Base-by-base conservation (phyloP, 2,888 invertebrate genomes). In the Synanthedon andrenaeformis region DNA sequence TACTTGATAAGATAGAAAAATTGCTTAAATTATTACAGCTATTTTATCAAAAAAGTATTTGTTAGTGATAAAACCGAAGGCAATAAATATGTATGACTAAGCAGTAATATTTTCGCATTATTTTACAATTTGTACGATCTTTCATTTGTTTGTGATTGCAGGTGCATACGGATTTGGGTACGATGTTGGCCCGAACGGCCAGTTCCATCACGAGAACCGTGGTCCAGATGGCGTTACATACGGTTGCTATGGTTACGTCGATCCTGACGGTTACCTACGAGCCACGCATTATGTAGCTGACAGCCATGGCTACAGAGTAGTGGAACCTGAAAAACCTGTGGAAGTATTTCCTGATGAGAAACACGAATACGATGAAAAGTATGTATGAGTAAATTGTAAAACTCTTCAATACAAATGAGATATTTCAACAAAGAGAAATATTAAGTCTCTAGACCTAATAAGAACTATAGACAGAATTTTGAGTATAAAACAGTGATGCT, bases 271-370 rank as follows among this genome's bases (percentile, higher is more conserved):
- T 42, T 86, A 87, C 57, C 85, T 93, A 11, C 89, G 91, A 42
- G 92, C 91, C 51, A 93, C 93, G 23, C 93, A 93, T 77, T 94
- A 94, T 70, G 89, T 94, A 11, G 93, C 94, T 51, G 94, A 94
- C 72, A 91, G 91, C 56, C 92, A 92, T 81, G 94, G 94, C 14
- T 94, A 93, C 73, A 85, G 94, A 58, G 91, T 93, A 0, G 91
- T 94, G 0, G 90, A 90, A 62, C 92, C 93, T 0, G 89, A 90
- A 51, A 90, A 91, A 59, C 88, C 91, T 0, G 91, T 93, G 3
- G 92, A 93, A 76, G 87, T 94, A 3, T 92, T 88, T 69, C 87
- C 89, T 13, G 89, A 90, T 19, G 74, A 77, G 51, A 80, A 78
- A 56, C 76, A 81, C 59, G 77, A 78, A 61, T 82, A 83, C 54